These are phyloP conservation scores for Tenthredo notha DNA, from an alignment of 2,888 invertebrate species.

Conservation along the genomic window DNA sequence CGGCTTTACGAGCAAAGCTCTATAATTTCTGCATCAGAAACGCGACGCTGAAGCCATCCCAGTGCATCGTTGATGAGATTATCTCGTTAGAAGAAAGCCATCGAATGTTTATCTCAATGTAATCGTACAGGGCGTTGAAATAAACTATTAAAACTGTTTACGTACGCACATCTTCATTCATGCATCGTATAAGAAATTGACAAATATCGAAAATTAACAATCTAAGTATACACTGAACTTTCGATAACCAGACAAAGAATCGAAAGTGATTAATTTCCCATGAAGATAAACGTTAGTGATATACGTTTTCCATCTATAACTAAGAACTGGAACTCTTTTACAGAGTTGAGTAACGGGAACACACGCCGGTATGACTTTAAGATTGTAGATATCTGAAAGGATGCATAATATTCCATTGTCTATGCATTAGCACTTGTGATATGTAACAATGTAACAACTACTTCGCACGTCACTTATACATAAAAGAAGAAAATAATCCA, in stretches of 20 bases:
- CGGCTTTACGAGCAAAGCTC: conserved; percentile 43
- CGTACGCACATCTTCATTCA: not conserved
- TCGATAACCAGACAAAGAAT: not conserved
- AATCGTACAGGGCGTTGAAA: not conserved
- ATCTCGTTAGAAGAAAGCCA: conserved; percentile 48
- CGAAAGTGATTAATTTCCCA: not conserved
- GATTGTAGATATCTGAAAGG: not conserved
- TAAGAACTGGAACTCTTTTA: not conserved
- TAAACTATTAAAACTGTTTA: not conserved
- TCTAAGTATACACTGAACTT: not conserved
- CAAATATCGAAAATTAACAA: not conserved
- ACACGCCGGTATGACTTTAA: not conserved
- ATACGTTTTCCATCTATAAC: not conserved
- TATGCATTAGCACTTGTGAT: not conserved
- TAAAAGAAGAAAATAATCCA: not conserved
- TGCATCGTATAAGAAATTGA: not conserved
- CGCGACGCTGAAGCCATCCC: conserved; percentile 44
- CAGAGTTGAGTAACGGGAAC: not conserved
- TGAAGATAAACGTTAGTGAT: not conserved
- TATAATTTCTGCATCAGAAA: conserved; percentile 43
- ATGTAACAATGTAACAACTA: not conserved
- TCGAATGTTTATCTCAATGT: conserved; percentile 48
- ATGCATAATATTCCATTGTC: not conserved
- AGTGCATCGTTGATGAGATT: conserved; percentile 47
- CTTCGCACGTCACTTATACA: not conserved